phyloP scores from a whole-genome alignment of 2,113 vertebrate genomes.

The Mustela nigripes region DNA sequence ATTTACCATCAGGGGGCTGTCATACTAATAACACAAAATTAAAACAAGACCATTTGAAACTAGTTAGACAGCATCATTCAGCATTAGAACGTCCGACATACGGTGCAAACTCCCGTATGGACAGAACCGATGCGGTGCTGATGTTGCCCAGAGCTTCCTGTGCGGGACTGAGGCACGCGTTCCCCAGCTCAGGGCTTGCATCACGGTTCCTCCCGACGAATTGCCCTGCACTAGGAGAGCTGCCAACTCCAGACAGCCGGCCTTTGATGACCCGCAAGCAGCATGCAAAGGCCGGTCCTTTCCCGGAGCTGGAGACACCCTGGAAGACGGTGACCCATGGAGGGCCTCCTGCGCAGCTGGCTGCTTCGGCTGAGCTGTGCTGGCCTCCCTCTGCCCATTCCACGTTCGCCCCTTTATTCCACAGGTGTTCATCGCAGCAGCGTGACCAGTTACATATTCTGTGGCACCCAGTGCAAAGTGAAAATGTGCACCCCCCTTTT shows the following conservation, averaged over 20 bases:
- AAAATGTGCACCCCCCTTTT: background rate
- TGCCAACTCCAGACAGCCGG: background rate
- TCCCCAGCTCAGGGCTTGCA: background rate
- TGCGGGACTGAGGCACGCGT: background rate
- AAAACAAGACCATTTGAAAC: background rate
- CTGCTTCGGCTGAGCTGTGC: background rate
- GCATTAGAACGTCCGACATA: too few species aligned
- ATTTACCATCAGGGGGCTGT: background rate
- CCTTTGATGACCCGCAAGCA: background rate
- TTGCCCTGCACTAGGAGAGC: background rate
- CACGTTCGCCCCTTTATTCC: background rate
- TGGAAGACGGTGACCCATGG: background rate
- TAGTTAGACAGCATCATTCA: background rate
- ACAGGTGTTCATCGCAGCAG: background rate
- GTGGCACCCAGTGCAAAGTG: background rate
- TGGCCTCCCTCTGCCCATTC: background rate
- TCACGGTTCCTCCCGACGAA: background rate
- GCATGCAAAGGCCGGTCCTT: background rate
- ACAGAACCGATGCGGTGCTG: background rate
- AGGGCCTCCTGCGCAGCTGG: background rate
- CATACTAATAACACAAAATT: background rate
- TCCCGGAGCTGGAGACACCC: background rate
- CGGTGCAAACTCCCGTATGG: background rate
- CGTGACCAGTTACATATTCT: background rate
- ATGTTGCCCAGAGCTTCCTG: accelerated